phyloP scores from a whole-genome alignment of 2,888 invertebrate species.

The Muschampia plurimacula region DNA sequence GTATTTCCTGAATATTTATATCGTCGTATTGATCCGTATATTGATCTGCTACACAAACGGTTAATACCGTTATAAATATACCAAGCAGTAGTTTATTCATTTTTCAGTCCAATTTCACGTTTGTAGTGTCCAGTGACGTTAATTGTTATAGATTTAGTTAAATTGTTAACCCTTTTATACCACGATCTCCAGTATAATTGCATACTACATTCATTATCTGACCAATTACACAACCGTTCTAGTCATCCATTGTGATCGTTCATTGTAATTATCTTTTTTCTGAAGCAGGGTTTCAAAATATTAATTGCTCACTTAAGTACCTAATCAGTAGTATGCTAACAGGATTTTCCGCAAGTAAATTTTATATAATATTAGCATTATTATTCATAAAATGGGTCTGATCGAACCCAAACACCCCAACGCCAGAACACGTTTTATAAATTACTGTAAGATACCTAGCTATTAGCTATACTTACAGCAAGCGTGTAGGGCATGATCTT shows the following conservation, averaged over 20 bases:
- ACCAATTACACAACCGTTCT: conserved; percentile 21
- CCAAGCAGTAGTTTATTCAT: conserved; percentile 43
- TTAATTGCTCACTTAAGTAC: background rate
- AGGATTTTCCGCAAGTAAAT: background rate
- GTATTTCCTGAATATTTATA: conserved; percentile 88
- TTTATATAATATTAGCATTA: background rate
- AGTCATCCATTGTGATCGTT: conserved; percentile 21
- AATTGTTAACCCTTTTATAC: conserved; percentile 29
- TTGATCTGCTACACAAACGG: conserved; percentile 43
- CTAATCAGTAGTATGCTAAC: background rate
- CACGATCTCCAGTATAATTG: conserved; percentile 13
- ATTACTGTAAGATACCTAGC: no score
- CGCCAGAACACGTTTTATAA: no score
- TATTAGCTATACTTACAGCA: no score
- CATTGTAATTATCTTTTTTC: background rate
- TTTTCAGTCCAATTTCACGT: background rate
- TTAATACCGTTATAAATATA: conserved; percentile 35
- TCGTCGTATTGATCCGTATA: conserved; percentile 90
- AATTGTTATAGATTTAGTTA: background rate
- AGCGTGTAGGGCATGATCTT: no score
- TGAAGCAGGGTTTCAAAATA: background rate
- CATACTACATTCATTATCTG: conserved; percentile 22
- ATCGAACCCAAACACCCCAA: no score
- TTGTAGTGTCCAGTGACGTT: background rate
- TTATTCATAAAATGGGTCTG: no score